phyloP scores from a whole-genome alignment of 2,113 vertebrate species.

The Paradoxurus hermaphroditus region DNA sequence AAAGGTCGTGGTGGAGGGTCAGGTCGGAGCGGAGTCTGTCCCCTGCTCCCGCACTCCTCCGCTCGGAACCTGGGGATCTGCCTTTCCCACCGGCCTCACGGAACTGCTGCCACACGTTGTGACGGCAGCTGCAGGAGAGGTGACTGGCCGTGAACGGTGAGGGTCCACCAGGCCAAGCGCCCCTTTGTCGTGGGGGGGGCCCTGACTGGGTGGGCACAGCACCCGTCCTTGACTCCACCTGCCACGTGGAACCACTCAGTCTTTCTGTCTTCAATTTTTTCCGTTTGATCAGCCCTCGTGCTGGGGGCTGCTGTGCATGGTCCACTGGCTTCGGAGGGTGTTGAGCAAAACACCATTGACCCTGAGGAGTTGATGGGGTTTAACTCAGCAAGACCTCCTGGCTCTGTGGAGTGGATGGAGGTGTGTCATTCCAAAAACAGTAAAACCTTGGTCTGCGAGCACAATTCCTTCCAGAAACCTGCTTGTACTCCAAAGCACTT shows the following conservation, averaged over 20 bases:
- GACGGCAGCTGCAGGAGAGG: neutral
- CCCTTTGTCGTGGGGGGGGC: too few species aligned
- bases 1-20: too few species aligned
- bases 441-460: too few species aligned
- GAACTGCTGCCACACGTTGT: too few species aligned
- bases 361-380: neutral
- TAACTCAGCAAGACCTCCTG: rapidly evolving
- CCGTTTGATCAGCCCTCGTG: neutral
- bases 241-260: neutral
- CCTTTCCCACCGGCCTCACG: neutral
- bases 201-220: rapidly evolving
- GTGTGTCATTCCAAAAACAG: too few species aligned
- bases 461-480: too few species aligned
- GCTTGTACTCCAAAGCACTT: too few species aligned
- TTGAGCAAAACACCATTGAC: rapidly evolving
- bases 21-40: neutral
- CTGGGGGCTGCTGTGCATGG: neutral
- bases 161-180: neutral
- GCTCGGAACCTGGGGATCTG: neutral
- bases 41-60: neutral
- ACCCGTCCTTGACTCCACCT: neutral
- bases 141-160: too few species aligned
- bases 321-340: rapidly evolving
- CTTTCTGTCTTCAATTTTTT: neutral
- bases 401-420: neutral